phyloP scores from a whole-genome alignment of 1,140 invertebrate species.

The Pinna nobilis region DNA sequence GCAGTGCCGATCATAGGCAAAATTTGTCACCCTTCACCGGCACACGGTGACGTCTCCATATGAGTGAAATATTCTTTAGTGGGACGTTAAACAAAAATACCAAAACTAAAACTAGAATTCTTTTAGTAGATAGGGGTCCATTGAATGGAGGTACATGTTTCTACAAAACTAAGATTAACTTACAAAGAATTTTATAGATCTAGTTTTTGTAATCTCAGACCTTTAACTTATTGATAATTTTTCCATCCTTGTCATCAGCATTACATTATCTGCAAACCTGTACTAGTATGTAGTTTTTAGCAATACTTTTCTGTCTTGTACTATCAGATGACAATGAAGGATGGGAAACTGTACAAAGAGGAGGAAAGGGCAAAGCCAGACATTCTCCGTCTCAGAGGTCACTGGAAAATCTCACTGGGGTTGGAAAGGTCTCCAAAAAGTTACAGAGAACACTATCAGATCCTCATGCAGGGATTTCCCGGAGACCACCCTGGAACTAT shows the following conservation, averaged over 20 bases:
- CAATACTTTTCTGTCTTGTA: constrained; percentile 12
- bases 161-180: no score
- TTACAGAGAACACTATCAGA: constrained; percentile 44
- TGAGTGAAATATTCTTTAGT: no score
- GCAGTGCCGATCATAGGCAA: no score
- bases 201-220: neutral
- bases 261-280: neutral
- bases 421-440: constrained; percentile 14
- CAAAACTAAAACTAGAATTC: no score
- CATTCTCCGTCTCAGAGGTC: constrained; percentile 71
- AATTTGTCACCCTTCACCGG: no score
- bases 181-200: no score
- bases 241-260: neutral
- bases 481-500: constrained; percentile 1
- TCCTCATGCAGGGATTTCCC: constrained; percentile 29
- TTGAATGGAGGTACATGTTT: no score
- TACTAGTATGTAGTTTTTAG: neutral
- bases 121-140: no score
- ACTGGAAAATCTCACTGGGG: constrained; percentile 56
- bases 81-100: no score
- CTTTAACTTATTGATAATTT: no score
- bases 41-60: no score
- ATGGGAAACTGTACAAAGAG: constrained; percentile 82
- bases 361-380: constrained; percentile 66
- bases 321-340: constrained; percentile 75